phyloP scores from a whole-genome alignment of 2,797 vertebrate genomes.

The Crypturellus tataupa region DNA sequence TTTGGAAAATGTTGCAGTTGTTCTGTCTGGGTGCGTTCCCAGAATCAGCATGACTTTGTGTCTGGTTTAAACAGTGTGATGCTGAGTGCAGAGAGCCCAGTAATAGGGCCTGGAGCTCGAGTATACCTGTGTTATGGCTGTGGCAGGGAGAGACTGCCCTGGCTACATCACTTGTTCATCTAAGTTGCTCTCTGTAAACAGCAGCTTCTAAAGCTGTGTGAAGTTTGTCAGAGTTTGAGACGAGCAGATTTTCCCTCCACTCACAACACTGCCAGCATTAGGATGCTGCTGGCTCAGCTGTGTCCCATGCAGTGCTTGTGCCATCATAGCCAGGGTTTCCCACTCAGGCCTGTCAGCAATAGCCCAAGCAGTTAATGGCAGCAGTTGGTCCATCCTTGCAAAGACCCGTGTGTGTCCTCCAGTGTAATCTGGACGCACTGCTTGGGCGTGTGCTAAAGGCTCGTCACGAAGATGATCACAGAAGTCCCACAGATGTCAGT shows the following conservation, averaged over 20 bases:
- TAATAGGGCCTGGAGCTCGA: neutral
- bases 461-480: neutral
- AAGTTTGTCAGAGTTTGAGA: neutral
- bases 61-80: conserved; percentile 42
- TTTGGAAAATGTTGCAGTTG: conserved; percentile 61
- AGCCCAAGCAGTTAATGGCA: neutral
- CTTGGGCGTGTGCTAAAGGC: neutral
- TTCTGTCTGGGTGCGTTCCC: conserved; percentile 64
- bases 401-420: neutral
- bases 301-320: neutral
- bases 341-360: neutral
- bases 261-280: neutral
- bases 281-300: neutral
- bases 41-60: conserved; percentile 45
- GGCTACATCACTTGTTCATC: neutral
- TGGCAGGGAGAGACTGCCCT: neutral
- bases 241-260: neutral
- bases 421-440: neutral
- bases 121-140: neutral
- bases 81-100: neutral
- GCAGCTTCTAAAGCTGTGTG: neutral
- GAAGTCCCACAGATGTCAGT: neutral
- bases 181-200: neutral
- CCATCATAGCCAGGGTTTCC: neutral
- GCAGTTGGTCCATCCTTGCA: neutral